These are phyloP conservation scores for Sebastes minor DNA, from an alignment of 2,797 vertebrate species.

Conservation along the genomic window DNA sequence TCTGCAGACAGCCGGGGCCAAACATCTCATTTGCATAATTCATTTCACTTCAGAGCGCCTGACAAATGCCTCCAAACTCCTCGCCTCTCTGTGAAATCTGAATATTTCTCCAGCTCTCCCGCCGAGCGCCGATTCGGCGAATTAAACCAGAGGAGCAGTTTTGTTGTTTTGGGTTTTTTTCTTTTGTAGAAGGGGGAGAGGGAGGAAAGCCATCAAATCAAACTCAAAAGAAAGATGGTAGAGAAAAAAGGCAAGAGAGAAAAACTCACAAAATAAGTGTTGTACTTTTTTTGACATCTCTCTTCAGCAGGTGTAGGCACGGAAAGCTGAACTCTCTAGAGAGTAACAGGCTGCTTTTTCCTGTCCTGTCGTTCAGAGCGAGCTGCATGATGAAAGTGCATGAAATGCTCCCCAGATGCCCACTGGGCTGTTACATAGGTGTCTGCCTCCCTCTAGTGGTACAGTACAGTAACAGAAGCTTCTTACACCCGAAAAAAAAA, in stretches of 20 bases:
- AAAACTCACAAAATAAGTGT: slow-evolving; percentile 3
- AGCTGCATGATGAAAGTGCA: slow-evolving; percentile 42
- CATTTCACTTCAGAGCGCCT: slow-evolving; percentile 50
- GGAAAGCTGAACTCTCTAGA: neutral
- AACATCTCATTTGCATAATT: slow-evolving; percentile 60
- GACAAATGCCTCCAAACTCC: slow-evolving; percentile 51
- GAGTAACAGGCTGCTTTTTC: neutral
- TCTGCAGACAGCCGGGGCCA: slow-evolving; percentile 46
- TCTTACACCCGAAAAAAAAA: neutral
- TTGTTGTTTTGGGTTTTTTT: neutral
- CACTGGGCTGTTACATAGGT: neutral
- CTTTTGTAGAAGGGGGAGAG: neutral
- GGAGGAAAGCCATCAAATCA: neutral
- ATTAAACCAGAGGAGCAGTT: slow-evolving; percentile 16
- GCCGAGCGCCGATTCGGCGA: slow-evolving; percentile 8
- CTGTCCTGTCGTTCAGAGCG: slow-evolving; percentile 3
- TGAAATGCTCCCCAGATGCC: slow-evolving; percentile 16
- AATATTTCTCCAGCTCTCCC: slow-evolving; percentile 32
- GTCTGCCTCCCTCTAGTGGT: slow-evolving; percentile 65
- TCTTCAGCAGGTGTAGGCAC: neutral
- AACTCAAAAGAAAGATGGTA: slow-evolving; percentile 1
- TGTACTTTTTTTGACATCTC: slow-evolving; percentile 4
- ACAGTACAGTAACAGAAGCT: neutral
- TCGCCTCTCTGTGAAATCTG: slow-evolving; percentile 34
- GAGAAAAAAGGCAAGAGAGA: neutral